A percentile compares a stretch with the other conserved stretches of the same genome.
Evolutionary conservation across 2,888 invertebrate species (phyloP).

Genomic region (Drosophila eohydei): DNA sequence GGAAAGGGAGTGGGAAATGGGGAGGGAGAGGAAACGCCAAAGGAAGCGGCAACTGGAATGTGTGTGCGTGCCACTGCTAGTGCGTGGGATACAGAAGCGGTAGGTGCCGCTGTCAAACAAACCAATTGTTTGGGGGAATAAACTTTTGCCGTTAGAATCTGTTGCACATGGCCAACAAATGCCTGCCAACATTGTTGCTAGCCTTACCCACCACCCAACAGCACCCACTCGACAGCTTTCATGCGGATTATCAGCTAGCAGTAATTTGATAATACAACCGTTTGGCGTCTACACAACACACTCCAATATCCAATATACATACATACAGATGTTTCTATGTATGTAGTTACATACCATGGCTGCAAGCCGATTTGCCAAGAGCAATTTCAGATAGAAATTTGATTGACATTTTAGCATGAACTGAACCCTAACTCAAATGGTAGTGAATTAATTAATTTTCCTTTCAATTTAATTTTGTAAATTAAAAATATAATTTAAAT

Average conservation of each 20-base stretch:
- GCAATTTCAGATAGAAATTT: background rate
- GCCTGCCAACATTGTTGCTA: background rate
- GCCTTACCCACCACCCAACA: background rate
- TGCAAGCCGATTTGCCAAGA: background rate
- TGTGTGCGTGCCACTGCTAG: background rate
- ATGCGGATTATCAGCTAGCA: conserved; percentile 42
- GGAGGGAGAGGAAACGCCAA: background rate
- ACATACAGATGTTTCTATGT: background rate
- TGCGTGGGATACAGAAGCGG: conserved; percentile 24
- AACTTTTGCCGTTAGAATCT: conserved; percentile 10
- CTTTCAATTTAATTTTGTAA: no score
- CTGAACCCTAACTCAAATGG: background rate
- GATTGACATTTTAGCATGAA: background rate
- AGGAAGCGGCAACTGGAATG: conserved; percentile 1
- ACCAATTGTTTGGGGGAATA: conserved; percentile 7
- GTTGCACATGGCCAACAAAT: conserved; percentile 18
- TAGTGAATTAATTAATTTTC: no score
- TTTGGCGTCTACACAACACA: conserved; percentile 24
- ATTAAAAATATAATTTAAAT: background rate
- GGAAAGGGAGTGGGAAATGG: background rate
- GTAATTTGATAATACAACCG: conserved; percentile 52
- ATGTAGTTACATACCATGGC: background rate
- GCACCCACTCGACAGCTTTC: conserved; percentile 10
- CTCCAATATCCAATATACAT: background rate
- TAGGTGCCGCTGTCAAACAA: conserved; percentile 48